These are phyloP conservation scores for Chunga burmeisteri DNA, from an alignment of 2,113 vertebrate genomes.

Conservation along the genomic window DNA sequence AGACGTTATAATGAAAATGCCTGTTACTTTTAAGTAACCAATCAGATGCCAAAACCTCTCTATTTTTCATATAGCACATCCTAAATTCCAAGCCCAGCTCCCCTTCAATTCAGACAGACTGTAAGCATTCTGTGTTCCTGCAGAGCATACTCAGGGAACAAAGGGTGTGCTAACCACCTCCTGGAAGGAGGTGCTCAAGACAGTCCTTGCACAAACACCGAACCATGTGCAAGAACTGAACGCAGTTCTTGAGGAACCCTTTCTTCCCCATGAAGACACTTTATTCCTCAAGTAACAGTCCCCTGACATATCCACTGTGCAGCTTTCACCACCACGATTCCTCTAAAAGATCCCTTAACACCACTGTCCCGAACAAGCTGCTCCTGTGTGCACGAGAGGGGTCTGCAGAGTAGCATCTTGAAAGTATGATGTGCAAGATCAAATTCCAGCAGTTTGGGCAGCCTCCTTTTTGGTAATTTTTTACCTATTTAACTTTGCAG, in stretches of 20 bases:
- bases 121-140: not conserved
- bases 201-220: not conserved
- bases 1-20: not conserved
- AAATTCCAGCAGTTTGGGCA: no score
- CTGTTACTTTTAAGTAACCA: not conserved
- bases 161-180: not conserved
- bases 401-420: no score
- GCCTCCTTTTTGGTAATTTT: not conserved
- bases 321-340: no score
- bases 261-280: not conserved
- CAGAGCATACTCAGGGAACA: not conserved
- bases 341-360: not conserved
- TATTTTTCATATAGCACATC: not conserved
- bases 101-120: no score
- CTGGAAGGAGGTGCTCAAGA: not conserved
- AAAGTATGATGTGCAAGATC: rapidly evolving
- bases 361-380: no score
- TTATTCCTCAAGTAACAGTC: no score
- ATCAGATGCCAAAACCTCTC: not conserved
- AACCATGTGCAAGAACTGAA: rapidly evolving
- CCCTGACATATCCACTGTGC: not conserved
- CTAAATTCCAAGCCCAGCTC: not conserved
- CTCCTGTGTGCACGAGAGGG: no score
- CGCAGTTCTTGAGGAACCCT: not conserved
- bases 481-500: not conserved